Evolutionary conservation across 2,797 vertebrate species (phyloP), one percentile per base, ranked within the genome.

Genomic region (Capromys pilorides): DNA sequence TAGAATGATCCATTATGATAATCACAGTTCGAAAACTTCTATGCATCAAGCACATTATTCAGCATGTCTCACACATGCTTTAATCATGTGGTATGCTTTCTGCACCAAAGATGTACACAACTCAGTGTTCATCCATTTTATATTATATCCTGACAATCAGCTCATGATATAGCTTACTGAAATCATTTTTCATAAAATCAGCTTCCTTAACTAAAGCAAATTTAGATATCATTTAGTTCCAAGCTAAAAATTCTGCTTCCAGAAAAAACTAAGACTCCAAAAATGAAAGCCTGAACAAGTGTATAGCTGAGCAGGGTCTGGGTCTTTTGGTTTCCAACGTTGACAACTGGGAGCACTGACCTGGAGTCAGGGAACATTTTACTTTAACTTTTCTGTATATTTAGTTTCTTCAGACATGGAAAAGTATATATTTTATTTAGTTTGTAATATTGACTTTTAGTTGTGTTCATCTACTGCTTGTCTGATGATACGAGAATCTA

Each of bases 391-490:
- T 93, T 77, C 81, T 83, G 19, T 87, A 45, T 14, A 66, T 73
- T 87, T 87, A 77, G 54, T 86, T 89, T 92, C n/a, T 66, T 95
- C 22, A 82, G 31, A 66, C n/a, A 78, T 18, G 86, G 31, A 67
- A 90, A 10, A 93, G 84, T n/a, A 87, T 26, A 66, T 6, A 73
- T 22, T 64, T 77, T 84, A 73, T 19, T 92, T 94, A 75, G 81
- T 91, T 31, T 93, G 67, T 5, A 61, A 19, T 66, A 73, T 49
- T 86, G 62, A 26, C n/a, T 85, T 94, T 86, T 67, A 96, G 51
- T 6, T 39, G 91, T 66, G 51, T 33, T 93, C 49, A 3, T 69
- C 36, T 89, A 28, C 51, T 81, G 2, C 85, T 62, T 90, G 57
- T n/a, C 39, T 79, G 22, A 96, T 78, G n/a, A 75, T 21, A 92